phyloP scores from a whole-genome alignment of 2,888 invertebrate species.

The Dilophus febrilis region DNA sequence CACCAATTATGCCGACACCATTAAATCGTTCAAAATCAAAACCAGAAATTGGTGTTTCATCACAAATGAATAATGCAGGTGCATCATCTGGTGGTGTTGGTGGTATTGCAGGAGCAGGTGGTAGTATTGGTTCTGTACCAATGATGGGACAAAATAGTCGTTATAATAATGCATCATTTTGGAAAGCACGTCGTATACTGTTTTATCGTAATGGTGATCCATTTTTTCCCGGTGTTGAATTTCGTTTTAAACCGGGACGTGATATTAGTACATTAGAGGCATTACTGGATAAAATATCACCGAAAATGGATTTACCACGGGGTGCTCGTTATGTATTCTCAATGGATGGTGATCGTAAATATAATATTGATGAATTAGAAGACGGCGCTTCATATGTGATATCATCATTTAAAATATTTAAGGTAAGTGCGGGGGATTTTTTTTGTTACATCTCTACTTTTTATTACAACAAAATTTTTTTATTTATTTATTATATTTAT shows the following conservation, averaged over 20 bases:
- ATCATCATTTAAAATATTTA: conserved; percentile 79
- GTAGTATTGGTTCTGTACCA: conserved; percentile 3
- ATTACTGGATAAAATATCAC: conserved; percentile 69
- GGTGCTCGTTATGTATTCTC: conserved; percentile 85
- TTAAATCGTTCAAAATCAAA: conserved; percentile 28
- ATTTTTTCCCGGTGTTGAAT: conserved; percentile 76
- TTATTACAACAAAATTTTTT: too few species aligned
- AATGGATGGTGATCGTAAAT: conserved; percentile 77
- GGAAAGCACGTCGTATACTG: conserved; percentile 71
- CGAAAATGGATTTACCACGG: conserved; percentile 70
- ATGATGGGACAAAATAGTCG: conserved; percentile 30
- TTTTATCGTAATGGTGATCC: conserved; percentile 92
- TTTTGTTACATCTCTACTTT: too few species aligned
- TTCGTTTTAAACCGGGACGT: conserved; percentile 73
- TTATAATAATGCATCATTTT: conserved; percentile 68
- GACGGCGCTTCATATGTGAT: conserved; percentile 88
- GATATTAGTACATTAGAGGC: conserved; percentile 75
- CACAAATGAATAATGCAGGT: neutral
- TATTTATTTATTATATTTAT: too few species aligned
- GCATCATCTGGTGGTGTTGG: neutral
- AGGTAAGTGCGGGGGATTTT: conserved; percentile 43
- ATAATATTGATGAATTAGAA: conserved; percentile 67
- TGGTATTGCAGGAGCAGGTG: too few species aligned
- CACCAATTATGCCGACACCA: conserved; percentile 17
- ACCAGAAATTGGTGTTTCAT: conserved; percentile 19